Conservation (phyloP, 2,888 invertebrate species). For the Willowsia nigromaculata region DNA sequence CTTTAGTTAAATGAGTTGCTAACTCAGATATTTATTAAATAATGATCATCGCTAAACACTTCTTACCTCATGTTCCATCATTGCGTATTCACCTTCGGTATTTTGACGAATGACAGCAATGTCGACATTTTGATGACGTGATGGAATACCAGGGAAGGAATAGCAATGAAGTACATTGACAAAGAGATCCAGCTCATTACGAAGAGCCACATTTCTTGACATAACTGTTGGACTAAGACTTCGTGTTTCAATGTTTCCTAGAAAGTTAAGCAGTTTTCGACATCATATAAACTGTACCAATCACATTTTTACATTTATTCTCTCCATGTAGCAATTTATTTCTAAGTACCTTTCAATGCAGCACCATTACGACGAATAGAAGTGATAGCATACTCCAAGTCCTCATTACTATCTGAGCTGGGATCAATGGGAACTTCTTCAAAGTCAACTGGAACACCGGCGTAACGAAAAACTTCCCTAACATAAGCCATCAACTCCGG, state of each 20-base stretch:
- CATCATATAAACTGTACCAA: not conserved
- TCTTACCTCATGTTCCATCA: conserved; percentile 95
- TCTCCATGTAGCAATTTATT: not conserved
- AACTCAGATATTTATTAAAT: no score
- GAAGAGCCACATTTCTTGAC: conserved; percentile 95
- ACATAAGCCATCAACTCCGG: conserved; percentile 53
- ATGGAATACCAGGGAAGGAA: conserved; percentile 90
- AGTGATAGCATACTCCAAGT: conserved; percentile 94
- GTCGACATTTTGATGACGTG: conserved; percentile 92
- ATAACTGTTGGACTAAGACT: conserved; percentile 90
- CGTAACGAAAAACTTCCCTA: conserved; percentile 95
- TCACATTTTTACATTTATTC: no score
- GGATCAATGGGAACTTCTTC: conserved; percentile 57
- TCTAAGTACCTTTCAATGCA: conserved; percentile 88
- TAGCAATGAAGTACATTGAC: conserved; percentile 95
- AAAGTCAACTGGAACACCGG: conserved; percentile 89
- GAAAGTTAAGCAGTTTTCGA: conserved; percentile 44
- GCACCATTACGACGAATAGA: conserved; percentile 98
- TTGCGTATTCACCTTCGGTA: conserved; percentile 98
- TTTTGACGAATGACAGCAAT: conserved; percentile 94
- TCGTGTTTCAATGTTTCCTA: conserved; percentile 96
- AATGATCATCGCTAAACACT: no score
- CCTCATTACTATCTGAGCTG: conserved; percentile 79
- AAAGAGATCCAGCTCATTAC: conserved; percentile 94
- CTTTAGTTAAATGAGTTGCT: not conserved